A percentile compares a stretch with the other conserved stretches of the same genome.
Conservation (phyloP, 2,113 vertebrate species). For the Trogon melanurus region DNA sequence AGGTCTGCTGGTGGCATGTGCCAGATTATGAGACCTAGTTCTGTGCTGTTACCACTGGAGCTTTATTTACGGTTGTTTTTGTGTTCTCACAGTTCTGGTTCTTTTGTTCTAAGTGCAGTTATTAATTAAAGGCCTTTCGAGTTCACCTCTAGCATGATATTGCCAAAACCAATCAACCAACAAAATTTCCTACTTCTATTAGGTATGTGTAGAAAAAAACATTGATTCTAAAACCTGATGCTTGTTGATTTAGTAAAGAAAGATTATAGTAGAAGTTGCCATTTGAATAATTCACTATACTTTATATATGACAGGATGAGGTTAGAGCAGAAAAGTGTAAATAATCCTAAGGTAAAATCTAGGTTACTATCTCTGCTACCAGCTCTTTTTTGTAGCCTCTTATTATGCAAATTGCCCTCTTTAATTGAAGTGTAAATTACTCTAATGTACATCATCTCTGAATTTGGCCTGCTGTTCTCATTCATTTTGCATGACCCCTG, state of each 20-base stretch:
- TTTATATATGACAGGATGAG: neutral
- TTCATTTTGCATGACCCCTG: slow-evolving; percentile 57
- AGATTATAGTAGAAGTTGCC: neutral
- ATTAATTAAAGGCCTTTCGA: neutral
- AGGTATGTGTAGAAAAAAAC: neutral
- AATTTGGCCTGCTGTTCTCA: slow-evolving; percentile 49
- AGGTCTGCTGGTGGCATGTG: neutral
- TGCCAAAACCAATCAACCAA: neutral
- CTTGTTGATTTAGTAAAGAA: neutral
- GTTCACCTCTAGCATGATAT: neutral
- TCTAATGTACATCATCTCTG: slow-evolving; percentile 49
- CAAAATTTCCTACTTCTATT: neutral
- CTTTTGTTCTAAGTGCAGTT: neutral
- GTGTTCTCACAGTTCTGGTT: neutral
- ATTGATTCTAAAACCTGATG: neutral
- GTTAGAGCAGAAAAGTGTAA: slow-evolving; percentile 6
- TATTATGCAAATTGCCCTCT: slow-evolving; percentile 51
- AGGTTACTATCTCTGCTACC: slow-evolving; percentile 18
- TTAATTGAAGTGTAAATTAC: slow-evolving; percentile 65
- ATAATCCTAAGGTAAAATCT: slow-evolving; percentile 45
- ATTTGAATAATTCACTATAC: neutral
- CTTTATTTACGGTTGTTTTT: neutral
- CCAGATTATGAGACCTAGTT: neutral
- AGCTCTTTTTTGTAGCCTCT: slow-evolving; percentile 12
- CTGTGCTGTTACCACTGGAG: neutral